Base-by-base conservation (phyloP, 2,797 vertebrate species). In the Labeo calbasu region DNA sequence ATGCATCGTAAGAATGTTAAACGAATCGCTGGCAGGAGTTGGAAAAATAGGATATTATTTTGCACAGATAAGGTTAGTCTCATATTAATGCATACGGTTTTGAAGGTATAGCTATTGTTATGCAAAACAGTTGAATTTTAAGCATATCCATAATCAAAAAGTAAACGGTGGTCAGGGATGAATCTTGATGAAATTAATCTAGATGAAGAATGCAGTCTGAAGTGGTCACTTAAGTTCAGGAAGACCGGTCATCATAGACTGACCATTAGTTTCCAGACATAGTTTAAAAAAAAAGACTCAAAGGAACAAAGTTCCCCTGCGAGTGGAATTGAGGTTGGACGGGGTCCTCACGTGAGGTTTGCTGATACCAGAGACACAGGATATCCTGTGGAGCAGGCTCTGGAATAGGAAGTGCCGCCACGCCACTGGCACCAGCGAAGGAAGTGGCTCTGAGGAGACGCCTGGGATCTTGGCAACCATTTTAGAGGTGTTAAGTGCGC, bases 331-430 rank as follows among this genome's bases (percentile, higher is more conserved):
- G 51, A 70, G 40, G 57, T 32, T 81, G 28, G 61, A n/a, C 2
- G 0, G 53, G 43, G n/a, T 72, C 70, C 23, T 83, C 81, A 86
- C 81, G 78, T 86, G 65, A 83, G 66, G n/a, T 48, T 61, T 21
- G 40, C 66, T 79, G 59, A 55, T 79, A 81, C 88, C 87, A 89
- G 85, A 92, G 88, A 90, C 88, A 87, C 90, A 92, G 92, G 92
- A 93, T 92, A 91, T 93, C 93, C 93, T 93, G 88, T 83, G 71
- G 87, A 85, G 84, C 84, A 85, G 90, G 65, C 79, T 82, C 84
- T 85, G 87, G 85, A 91, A 91, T 85, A 91, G 91, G 92, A 94
- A 92, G 90, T 90, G 80, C 84, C 50, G 81, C 87, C 85, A 87
- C 69, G 12, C 83, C 63, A 77, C 53, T 86, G 87, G 88, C 88